Conservation (phyloP, 2,888 invertebrate species). For the Dendrolimus pini region DNA sequence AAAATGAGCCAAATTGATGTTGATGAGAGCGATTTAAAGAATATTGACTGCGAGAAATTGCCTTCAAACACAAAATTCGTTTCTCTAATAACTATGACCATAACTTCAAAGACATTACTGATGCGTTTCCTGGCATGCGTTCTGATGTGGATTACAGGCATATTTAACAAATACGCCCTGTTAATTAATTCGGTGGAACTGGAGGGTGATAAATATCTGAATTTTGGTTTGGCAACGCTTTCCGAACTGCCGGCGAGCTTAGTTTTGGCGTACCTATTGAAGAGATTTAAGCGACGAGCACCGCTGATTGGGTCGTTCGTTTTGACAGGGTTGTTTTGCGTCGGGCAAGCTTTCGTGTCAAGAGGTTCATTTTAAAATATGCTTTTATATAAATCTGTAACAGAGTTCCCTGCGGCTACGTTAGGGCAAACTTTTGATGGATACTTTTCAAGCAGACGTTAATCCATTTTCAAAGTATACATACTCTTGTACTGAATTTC, state of each 20-base stretch:
- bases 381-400: no score
- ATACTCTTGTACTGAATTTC: no score
- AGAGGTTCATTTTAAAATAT: slow-evolving; percentile 11
- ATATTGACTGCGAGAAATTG: slow-evolving; percentile 6
- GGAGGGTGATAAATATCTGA: slow-evolving; percentile 82
- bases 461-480: no score
- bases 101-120: slow-evolving; percentile 22
- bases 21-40: slow-evolving; percentile 15
- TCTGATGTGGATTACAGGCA: slow-evolving; percentile 28
- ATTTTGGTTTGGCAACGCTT: slow-evolving; percentile 78
- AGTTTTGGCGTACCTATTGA: slow-evolving; percentile 63
- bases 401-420: no score
- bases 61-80: neutral
- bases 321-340: slow-evolving; percentile 18
- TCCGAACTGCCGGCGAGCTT: slow-evolving; percentile 76
- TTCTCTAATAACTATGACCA: slow-evolving; percentile 15
- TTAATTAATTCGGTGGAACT: slow-evolving; percentile 81
- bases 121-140: slow-evolving; percentile 24
- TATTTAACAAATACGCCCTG: slow-evolving; percentile 76
- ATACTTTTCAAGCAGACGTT: no score
- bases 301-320: slow-evolving; percentile 38
- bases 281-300: slow-evolving; percentile 63
- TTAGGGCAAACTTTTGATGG: no score
- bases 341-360: slow-evolving; percentile 21
- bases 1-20: slow-evolving; percentile 31